These are phyloP conservation scores for Melanotaenia boesemani DNA, from an alignment of 2,797 vertebrate genomes.

Conservation along the genomic window DNA sequence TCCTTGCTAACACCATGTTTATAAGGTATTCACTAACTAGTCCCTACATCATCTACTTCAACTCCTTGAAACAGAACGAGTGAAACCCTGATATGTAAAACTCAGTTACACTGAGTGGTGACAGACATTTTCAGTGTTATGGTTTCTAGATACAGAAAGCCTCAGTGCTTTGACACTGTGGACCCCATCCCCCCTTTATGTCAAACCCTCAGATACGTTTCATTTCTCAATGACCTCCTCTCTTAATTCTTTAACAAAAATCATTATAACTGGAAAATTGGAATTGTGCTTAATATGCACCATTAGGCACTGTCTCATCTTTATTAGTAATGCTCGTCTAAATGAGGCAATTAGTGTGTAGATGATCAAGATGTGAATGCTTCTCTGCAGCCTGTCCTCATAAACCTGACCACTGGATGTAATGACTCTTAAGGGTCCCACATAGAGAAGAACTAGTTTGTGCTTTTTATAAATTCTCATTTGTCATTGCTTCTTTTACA, in stretches of 20 bases:
- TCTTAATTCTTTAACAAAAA: constrained; percentile 55
- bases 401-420: not conserved
- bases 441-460: not conserved
- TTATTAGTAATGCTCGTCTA: constrained; percentile 66
- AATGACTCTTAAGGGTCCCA: not conserved
- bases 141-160: constrained; percentile 30
- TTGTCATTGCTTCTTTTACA: no score
- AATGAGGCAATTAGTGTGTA: constrained; percentile 66
- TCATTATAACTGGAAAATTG: constrained; percentile 65
- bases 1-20: constrained; percentile 32
- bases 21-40: constrained; percentile 47
- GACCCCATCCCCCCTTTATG: constrained; percentile 51
- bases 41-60: constrained; percentile 38
- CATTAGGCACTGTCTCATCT: constrained; percentile 51
- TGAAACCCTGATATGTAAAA: constrained; percentile 73
- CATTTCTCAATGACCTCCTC: constrained; percentile 54
- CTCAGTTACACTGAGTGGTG: constrained; percentile 29
- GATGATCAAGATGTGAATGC: constrained; percentile 29
- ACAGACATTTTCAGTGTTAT: constrained; percentile 32
- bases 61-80: constrained; percentile 54
- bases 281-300: constrained; percentile 53
- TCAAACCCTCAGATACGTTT: constrained; percentile 41
- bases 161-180: constrained; percentile 7
- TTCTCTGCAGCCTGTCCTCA: not conserved
- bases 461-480: not conserved